These are phyloP conservation scores for Glaucomys volans DNA, from an alignment of 2,113 vertebrate species.

Conservation along the genomic window DNA sequence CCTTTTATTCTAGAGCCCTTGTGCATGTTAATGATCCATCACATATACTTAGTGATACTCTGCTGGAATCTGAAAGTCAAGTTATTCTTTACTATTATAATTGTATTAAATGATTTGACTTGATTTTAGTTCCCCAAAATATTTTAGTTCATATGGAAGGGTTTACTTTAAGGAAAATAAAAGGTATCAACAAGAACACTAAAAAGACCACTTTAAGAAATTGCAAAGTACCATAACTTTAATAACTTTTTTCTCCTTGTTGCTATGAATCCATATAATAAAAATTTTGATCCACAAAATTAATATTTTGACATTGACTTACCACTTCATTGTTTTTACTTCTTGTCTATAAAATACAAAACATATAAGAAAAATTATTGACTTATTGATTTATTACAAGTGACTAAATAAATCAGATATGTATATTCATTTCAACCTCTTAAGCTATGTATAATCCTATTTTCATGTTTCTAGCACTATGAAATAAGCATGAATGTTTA, in stretches of 20 bases:
- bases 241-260: not conserved
- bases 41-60: not conserved
- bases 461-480: constrained; percentile 3
- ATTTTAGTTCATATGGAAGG: constrained; percentile 33
- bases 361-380: not conserved
- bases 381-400: constrained; percentile 1
- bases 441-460: not conserved
- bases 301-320: not conserved
- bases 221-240: not conserved
- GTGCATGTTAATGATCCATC: not conserved
- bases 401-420: not conserved
- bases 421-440: not conserved
- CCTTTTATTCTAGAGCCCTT: not conserved
- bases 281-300: not conserved
- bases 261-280: not conserved
- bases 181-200: not conserved
- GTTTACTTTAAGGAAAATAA: not conserved
- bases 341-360: not conserved
- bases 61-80: not conserved
- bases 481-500: not conserved
- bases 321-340: not conserved
- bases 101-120: constrained; percentile 7
- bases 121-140: not conserved
- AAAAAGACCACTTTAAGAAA: constrained; percentile 17
- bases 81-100: not conserved